Conservation (phyloP, 1,140 invertebrate species). For the Drusus annulatus region DNA sequence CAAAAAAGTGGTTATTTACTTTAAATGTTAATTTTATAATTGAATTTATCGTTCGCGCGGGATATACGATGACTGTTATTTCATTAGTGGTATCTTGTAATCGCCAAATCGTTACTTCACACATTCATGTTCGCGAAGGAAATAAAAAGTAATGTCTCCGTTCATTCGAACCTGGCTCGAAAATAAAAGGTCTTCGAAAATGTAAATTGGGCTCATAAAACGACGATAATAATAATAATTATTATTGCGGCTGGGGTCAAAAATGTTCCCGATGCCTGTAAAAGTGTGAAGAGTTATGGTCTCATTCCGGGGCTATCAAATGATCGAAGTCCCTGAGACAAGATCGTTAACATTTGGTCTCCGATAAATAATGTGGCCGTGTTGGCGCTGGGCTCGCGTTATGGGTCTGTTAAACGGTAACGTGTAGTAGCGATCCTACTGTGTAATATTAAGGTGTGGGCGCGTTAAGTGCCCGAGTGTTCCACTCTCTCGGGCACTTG, state of each 20-base stretch:
- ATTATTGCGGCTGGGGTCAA: neutral
- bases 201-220: neutral
- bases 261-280: neutral
- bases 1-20: no score
- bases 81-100: neutral
- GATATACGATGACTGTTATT: neutral
- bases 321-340: constrained; percentile 38
- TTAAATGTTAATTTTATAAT: no score
- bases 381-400: constrained; percentile 24
- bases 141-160: constrained; percentile 8
- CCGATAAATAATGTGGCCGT: constrained; percentile 49
- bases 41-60: no score
- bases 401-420: constrained; percentile 42
- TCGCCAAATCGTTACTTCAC: neutral
- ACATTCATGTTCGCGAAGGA: neutral
- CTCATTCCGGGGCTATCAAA: constrained; percentile 47
- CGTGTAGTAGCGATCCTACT: constrained; percentile 55
- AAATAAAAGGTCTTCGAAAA: neutral
- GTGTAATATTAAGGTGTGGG: constrained; percentile 51
- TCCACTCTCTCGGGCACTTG: no score
- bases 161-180: neutral
- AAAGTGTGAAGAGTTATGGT: constrained; percentile 33
- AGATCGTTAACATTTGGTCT: constrained; percentile 48
- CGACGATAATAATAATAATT: constrained; percentile 2
- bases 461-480: constrained; percentile 24